These are phyloP conservation scores for Dendrophyllia cribrosa DNA, from an alignment of 64 coral and sea anemone species.

Conservation along the genomic window DNA sequence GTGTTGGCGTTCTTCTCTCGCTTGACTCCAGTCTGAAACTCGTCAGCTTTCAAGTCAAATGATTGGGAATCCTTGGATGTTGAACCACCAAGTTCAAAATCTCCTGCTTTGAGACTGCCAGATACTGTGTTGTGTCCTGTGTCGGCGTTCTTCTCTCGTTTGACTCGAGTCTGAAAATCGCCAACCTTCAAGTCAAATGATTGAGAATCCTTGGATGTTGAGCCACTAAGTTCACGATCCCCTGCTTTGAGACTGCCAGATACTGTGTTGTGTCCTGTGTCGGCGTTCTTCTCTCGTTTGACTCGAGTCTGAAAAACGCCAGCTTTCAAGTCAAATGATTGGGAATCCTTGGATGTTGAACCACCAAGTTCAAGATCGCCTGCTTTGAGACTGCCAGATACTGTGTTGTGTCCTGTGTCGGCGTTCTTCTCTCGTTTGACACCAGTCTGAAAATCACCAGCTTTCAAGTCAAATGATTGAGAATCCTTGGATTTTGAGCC, in stretches of 20 bases:
- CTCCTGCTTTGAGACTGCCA: background rate
- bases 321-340: conserved; percentile 3
- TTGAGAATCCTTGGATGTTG: background rate
- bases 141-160: background rate
- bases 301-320: background rate
- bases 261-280: background rate
- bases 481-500: background rate
- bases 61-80: background rate
- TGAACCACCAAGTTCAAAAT: background rate
- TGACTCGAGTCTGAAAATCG: background rate
- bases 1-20: background rate
- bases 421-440: background rate
- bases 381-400: background rate
- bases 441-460: background rate
- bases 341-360: background rate
- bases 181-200: no score
- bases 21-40: conserved; percentile 1
- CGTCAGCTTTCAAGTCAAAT: no score
- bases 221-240: background rate
- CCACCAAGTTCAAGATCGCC: background rate
- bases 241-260: background rate
- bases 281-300: background rate
- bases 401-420: background rate
- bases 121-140: background rate
- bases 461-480: background rate